Percentiles rank a stretch among this genome's conserved stretches.
Conservation (phyloP, 2,797 vertebrate genomes). For the Acipenser oxyrinchus region DNA sequence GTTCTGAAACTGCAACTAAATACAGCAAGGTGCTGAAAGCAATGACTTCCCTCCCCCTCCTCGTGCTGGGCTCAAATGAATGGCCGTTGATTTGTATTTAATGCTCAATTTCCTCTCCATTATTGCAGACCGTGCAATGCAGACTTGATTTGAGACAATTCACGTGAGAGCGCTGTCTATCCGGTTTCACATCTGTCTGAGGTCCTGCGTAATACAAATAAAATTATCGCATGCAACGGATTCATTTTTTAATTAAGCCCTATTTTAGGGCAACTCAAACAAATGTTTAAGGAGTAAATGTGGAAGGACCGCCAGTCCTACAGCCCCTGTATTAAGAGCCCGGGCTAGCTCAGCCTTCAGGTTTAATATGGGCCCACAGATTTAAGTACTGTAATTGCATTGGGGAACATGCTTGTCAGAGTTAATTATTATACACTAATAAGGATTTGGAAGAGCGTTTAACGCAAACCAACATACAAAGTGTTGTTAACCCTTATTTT, state of each 20-base stretch:
- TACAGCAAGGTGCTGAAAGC: slow-evolving; percentile 26
- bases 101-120: slow-evolving; percentile 63
- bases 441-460: too few species aligned
- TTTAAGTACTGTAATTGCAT: not conserved
- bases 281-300: slow-evolving; percentile 25
- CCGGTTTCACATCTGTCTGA: slow-evolving; percentile 48
- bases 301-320: slow-evolving; percentile 6
- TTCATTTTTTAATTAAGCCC: slow-evolving; percentile 30
- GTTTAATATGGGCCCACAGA: not conserved
- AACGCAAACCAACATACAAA: not conserved
- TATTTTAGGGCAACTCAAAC: slow-evolving; percentile 26
- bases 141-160: slow-evolving; percentile 44
- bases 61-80: slow-evolving; percentile 43
- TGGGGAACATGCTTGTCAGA: not conserved
- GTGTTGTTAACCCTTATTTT: too few species aligned
- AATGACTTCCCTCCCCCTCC: slow-evolving; percentile 43
- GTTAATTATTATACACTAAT: not conserved
- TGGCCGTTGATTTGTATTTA: slow-evolving; percentile 61
- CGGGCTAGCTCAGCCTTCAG: not conserved
- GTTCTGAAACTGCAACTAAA: slow-evolving; percentile 42
- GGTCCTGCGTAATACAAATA: slow-evolving; percentile 32
- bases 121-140: slow-evolving; percentile 44
- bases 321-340: not conserved
- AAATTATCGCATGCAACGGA: slow-evolving; percentile 27
- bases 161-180: slow-evolving; percentile 43